Conservation (phyloP, 2,113 vertebrate species). For the Anguilla rostrata region DNA sequence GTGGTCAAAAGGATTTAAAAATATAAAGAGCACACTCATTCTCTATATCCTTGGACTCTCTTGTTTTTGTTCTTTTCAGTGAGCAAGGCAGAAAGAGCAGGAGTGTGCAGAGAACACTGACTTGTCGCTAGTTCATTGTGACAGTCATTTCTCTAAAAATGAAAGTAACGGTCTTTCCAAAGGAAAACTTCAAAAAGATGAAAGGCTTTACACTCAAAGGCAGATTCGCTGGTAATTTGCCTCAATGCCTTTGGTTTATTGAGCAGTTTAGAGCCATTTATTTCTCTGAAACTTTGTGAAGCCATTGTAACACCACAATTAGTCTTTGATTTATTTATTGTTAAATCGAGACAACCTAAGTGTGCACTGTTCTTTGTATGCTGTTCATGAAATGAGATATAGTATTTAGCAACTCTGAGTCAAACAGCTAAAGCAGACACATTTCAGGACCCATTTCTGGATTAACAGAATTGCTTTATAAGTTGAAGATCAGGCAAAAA, state of each 20-base stretch:
- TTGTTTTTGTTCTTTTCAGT: background rate
- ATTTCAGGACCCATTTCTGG: background rate
- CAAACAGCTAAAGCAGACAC: background rate
- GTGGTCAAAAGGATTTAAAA: background rate
- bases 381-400: background rate
- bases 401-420: background rate
- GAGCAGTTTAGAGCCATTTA: background rate
- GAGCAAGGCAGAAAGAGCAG: background rate
- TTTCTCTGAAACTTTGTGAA: background rate
- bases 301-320: background rate
- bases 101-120: background rate
- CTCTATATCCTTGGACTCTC: constrained; percentile 28
- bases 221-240: background rate
- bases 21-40: background rate
- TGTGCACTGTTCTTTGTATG: background rate
- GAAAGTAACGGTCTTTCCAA: background rate
- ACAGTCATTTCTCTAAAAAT: constrained; percentile 16
- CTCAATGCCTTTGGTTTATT: background rate
- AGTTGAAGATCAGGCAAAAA: too few relatives aligned
- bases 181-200: background rate
- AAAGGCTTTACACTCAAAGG: constrained; percentile 5
- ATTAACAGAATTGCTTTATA: background rate
- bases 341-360: background rate
- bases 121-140: constrained; percentile 10
- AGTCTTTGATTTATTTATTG: background rate